Conservation (phyloP, 2,797 vertebrate genomes). For the Ispidina picta region DNA sequence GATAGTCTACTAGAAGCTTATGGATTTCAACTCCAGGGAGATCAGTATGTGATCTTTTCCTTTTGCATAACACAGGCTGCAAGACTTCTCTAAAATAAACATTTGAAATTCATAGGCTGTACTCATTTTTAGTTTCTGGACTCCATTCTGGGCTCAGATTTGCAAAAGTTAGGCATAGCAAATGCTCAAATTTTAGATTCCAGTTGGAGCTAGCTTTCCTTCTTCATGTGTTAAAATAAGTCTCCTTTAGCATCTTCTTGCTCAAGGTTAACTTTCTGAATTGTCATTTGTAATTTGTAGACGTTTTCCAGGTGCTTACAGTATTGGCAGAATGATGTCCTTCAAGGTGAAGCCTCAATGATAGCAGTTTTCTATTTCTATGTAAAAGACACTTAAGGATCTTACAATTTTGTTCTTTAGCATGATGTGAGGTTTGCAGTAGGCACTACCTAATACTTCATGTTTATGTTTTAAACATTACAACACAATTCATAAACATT, state of each 20-base stretch:
- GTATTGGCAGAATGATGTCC: background rate
- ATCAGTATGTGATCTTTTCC: background rate
- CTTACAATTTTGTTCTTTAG: background rate
- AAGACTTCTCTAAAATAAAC: slow-evolving; percentile 17
- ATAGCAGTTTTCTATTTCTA: background rate
- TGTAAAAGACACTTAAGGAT: background rate
- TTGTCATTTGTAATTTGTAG: background rate
- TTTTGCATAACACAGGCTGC: background rate
- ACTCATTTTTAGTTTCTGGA: slow-evolving; percentile 35
- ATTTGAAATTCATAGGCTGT: slow-evolving; percentile 5
- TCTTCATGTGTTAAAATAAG: background rate
- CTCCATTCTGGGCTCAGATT: slow-evolving; percentile 27
- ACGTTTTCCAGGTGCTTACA: background rate
- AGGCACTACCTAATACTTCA: background rate
- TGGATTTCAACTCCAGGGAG: background rate
- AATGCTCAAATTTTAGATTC: slow-evolving; percentile 8
- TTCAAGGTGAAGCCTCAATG: background rate
- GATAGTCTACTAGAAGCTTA: background rate
- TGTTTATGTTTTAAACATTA: slow-evolving; percentile 12
- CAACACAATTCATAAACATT: background rate
- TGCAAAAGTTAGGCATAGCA: background rate
- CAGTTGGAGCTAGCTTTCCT: background rate
- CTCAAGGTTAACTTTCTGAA: background rate
- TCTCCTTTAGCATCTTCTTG: background rate
- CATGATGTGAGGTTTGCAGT: background rate